Evolutionary conservation across 2,888 invertebrate genomes (phyloP), one percentile per base, ranked within the genome.

Genomic region (Temnothorax unifasciatus): DNA sequence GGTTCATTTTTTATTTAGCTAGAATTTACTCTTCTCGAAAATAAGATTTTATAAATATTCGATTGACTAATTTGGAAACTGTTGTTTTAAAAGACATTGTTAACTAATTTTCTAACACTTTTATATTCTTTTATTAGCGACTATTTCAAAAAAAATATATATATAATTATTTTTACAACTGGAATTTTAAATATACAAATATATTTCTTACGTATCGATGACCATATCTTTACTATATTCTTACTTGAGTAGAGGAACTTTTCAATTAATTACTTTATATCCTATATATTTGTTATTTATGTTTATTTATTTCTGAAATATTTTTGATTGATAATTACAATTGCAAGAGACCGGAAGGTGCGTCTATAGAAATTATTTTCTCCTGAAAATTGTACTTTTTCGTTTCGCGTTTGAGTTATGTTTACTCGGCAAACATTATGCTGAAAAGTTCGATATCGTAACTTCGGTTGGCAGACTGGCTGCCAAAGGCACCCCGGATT

Each of bases 401-500:
- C 13, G 2, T 59, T 38, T 13, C 8, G 4, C 4, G 15, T 34
- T 59, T 1, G 18, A 59, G 41, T 73, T 59, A 47, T 59, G 38
- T 81, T 74, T 59, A 66, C 34, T 81, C 74, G 77, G 41, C 25
- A 66, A 75, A 91, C 90, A 88, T 88, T 88, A 90, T 90, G 92
- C 91, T 83, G 90, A 91, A 92, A 92, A 93, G 90, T 92, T 90
- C 77, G 88, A 50, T 29, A 52, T 73, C 63, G 64, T 44, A 69
- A 75, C 66, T 84, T 50, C 66, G 87, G 44, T 38, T 74, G 52
- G 63, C 52, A 47, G 44, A 68, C 66, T 75, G 41, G 25, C 59
- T 73, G 64, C 15, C 57, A 52, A 57, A 68, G 87, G 69, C 77
- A 86, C 83, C 47, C 63, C 66, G 93, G 89, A 94, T 94, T 94